These are phyloP conservation scores for Danio jaintianensis DNA, from an alignment of 2,797 vertebrate species.

Conservation along the genomic window DNA sequence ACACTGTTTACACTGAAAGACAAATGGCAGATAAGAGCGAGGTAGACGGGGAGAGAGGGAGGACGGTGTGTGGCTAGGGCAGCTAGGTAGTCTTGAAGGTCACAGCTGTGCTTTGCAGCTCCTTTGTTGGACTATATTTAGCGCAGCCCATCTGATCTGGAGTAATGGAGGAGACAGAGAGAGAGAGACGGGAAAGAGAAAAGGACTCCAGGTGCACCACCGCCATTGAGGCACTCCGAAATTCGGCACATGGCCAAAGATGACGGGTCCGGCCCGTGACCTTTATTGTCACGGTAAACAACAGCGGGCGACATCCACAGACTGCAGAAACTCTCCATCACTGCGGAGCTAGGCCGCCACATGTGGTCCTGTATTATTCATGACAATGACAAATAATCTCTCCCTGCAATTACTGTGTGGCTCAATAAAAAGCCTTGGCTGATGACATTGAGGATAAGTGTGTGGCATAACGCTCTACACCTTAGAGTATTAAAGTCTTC, in stretches of 20 bases:
- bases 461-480: conserved; percentile 26
- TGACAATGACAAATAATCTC: conserved; percentile 53
- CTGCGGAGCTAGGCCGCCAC: conserved; percentile 21
- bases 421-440: conserved; percentile 32
- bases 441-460: conserved; percentile 39
- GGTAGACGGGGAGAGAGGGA: conserved; percentile 37
- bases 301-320: background rate
- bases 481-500: conserved; percentile 16
- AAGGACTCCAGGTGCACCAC: conserved; percentile 44
- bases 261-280: conserved; percentile 38
- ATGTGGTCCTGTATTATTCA: conserved; percentile 59
- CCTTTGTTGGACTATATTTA: conserved; percentile 77
- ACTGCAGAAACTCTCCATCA: conserved; percentile 17
- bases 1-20: conserved; percentile 50
- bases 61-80: conserved; percentile 39
- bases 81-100: conserved; percentile 74
- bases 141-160: conserved; percentile 73
- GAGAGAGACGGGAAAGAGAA: background rate
- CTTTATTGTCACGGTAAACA: conserved; percentile 44
- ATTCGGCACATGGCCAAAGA: conserved; percentile 44
- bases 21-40: conserved; percentile 43
- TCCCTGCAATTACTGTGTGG: conserved; percentile 44
- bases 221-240: conserved; percentile 29
- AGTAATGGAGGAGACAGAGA: conserved; percentile 59
- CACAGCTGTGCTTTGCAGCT: conserved; percentile 68